phyloP scores from a whole-genome alignment of 2,113 vertebrate species.

The Rhegmatorhina hoffmannsi region DNA sequence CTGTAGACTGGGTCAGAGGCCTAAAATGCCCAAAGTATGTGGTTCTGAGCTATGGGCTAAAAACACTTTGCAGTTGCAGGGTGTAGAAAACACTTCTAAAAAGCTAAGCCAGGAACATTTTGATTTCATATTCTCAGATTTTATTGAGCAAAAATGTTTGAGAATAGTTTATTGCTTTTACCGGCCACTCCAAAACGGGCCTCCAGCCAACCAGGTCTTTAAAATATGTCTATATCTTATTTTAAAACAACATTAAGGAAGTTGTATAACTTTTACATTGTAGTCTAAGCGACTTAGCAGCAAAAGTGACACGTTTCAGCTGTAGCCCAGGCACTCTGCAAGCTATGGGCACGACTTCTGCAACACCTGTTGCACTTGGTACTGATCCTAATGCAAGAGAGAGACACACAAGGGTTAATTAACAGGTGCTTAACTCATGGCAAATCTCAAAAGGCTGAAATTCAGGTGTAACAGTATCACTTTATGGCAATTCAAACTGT shows the following conservation, averaged over 20 bases:
- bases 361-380: neutral
- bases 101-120: constrained; percentile 3
- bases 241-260: constrained; percentile 60
- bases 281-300: constrained; percentile 10
- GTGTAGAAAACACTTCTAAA: neutral
- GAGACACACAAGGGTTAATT: neutral
- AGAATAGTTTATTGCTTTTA: constrained; percentile 48
- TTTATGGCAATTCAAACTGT: accelerated
- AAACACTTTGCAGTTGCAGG: neutral
- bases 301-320: constrained; percentile 1
- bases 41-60: neutral
- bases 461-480: neutral
- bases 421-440: neutral
- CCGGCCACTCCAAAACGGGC: constrained; percentile 36
- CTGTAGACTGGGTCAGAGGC: neutral
- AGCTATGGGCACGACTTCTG: accelerated
- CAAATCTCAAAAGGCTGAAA: neutral
- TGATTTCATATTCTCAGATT: constrained; percentile 60
- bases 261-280: constrained; percentile 52
- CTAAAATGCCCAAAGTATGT: neutral
- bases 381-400: accelerated
- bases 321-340: neutral
- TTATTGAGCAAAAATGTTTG: constrained; percentile 56
- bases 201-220: constrained; percentile 40
- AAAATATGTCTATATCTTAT: constrained; percentile 55